Evolutionary conservation across 2,888 invertebrate species (phyloP).

Genomic region (Napeogenes sylphis): DNA sequence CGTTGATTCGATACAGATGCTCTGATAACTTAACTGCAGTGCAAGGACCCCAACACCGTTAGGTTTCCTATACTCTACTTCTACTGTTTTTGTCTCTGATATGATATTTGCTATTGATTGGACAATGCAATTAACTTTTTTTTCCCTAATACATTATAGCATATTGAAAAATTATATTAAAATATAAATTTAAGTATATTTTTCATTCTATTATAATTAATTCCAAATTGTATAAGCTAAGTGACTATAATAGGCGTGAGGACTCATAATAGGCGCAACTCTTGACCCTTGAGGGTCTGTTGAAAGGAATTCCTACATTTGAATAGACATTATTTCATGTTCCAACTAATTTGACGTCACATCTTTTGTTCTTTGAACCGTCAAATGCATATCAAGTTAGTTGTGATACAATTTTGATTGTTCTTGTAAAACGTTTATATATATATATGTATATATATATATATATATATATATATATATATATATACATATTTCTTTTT

Average conservation of each 20-base stretch:
- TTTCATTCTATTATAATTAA: too few species aligned
- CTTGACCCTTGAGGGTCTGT: slow-evolving; percentile 13
- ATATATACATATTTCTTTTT: too few species aligned
- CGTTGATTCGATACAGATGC: slow-evolving; percentile 35
- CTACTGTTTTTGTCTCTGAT: neutral
- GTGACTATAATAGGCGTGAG: too few species aligned
- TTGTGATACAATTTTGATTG: neutral
- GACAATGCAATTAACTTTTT: too few species aligned
- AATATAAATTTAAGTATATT: too few species aligned
- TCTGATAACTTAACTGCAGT: slow-evolving; percentile 35
- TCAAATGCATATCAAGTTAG: neutral
- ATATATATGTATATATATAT: too few species aligned
- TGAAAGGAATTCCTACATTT: slow-evolving; percentile 24
- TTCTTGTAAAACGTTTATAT: neutral
- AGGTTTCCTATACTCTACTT: slow-evolving; percentile 21
- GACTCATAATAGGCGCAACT: neutral
- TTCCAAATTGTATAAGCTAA: too few species aligned
- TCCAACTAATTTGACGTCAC: slow-evolving; percentile 30
- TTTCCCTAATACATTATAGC: too few species aligned
- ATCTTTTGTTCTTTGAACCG: slow-evolving; percentile 1
- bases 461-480: too few species aligned
- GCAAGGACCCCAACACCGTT: slow-evolving; percentile 47
- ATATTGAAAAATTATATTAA: too few species aligned
- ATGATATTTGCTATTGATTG: too few species aligned
- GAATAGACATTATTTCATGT: slow-evolving; percentile 19